A percentile compares a stretch with the other conserved stretches of the same genome.
phyloP scores from a whole-genome alignment of 2,888 invertebrate genomes.

The Scrobipalpa atriplicella region DNA sequence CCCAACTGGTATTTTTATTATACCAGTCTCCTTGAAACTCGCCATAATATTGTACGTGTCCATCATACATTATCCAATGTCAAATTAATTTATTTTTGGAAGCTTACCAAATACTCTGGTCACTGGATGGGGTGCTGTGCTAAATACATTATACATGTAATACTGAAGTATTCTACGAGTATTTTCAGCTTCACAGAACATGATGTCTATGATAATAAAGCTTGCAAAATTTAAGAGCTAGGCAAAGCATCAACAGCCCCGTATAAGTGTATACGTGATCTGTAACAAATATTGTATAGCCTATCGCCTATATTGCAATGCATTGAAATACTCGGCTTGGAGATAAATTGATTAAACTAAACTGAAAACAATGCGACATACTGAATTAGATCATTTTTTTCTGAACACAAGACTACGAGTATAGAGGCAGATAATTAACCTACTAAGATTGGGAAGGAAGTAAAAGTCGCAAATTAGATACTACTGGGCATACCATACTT shows the following conservation, averaged over 20 bases:
- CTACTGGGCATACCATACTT: constrained; percentile 39
- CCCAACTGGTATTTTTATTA: constrained; percentile 18
- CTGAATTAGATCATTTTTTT: too few relatives aligned
- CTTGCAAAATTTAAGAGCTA: too few relatives aligned
- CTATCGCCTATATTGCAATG: too few relatives aligned
- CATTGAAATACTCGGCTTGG: too few relatives aligned
- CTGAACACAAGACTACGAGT: too few relatives aligned
- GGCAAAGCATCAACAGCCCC: too few relatives aligned
- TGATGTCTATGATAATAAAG: too few relatives aligned
- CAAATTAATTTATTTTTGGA: constrained; percentile 29
- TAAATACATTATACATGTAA: background rate
- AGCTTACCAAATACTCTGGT: constrained; percentile 13
- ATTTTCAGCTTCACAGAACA: background rate
- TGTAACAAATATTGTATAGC: too few relatives aligned
- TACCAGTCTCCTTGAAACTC: constrained; percentile 22
- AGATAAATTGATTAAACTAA: too few relatives aligned
- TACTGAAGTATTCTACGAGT: background rate
- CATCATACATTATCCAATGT: constrained; percentile 23
- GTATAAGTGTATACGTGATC: too few relatives aligned
- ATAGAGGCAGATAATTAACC: background rate
- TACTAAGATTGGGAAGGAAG: constrained; percentile 4
- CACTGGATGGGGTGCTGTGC: background rate
- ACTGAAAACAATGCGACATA: too few relatives aligned
- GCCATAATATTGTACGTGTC: constrained; percentile 22
- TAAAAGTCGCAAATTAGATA: constrained; percentile 16